Conservation (phyloP, 2,113 vertebrate species). For the Felis chaus region DNA sequence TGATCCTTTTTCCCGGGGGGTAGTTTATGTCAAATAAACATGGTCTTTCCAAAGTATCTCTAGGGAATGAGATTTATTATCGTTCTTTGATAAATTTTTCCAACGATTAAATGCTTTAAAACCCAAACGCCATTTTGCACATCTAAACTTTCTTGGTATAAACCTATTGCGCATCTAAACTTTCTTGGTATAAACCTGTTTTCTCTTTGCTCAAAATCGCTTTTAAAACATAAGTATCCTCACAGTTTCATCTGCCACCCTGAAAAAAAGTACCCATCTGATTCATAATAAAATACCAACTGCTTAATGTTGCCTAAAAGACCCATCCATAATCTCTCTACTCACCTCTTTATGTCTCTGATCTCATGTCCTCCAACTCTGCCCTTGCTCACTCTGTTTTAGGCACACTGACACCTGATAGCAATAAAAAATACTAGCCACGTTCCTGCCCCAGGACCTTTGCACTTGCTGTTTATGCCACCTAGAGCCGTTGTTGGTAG, state of each 20-base stretch:
- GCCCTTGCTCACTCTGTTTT: not conserved
- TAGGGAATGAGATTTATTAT: not conserved
- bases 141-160: not conserved
- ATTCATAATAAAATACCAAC: not conserved
- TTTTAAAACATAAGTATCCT: not conserved
- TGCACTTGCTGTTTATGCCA: not conserved
- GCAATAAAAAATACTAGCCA: not conserved
- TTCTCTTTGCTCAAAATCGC: not conserved
- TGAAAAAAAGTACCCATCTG: not conserved
- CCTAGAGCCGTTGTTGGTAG: not conserved
- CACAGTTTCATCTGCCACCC: not conserved
- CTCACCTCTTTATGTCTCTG: not conserved
- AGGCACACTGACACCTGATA: not conserved
- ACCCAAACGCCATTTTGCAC: slow-evolving; percentile 8
- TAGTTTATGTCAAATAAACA: not conserved
- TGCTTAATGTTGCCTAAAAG: not conserved
- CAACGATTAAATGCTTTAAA: slow-evolving; percentile 27
- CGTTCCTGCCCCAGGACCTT: not conserved
- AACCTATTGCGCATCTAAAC: not conserved
- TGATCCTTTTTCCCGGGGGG: not conserved
- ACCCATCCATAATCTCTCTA: not conserved
- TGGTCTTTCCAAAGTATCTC: slow-evolving; percentile 25
- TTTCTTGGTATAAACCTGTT: not conserved
- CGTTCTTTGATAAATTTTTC: not conserved
- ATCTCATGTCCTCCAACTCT: not conserved